Percentiles rank a stretch among this genome's conserved stretches.
phyloP scores from a whole-genome alignment of 1,140 invertebrate genomes.

The Lutraria rhynchaena region DNA sequence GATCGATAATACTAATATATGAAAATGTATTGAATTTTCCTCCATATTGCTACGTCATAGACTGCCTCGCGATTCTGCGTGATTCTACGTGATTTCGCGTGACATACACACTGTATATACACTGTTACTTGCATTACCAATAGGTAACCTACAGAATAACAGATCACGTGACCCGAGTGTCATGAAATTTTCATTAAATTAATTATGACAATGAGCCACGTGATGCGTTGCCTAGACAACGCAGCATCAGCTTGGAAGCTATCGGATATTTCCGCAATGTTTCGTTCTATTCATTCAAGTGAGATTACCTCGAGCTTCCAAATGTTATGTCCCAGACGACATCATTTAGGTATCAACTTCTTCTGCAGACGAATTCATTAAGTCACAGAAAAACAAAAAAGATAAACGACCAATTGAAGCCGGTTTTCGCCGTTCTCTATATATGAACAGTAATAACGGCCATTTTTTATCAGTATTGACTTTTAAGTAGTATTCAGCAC shows the following conservation, averaged over 20 bases:
- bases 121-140: conserved; percentile 36
- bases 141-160: conserved; percentile 42
- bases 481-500: too few species aligned
- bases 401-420: neutral
- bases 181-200: conserved; percentile 64
- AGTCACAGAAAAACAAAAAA: conserved; percentile 33
- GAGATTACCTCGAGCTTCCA: conserved; percentile 31
- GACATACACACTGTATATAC: conserved; percentile 32
- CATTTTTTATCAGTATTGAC: too few species aligned
- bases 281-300: conserved; percentile 42
- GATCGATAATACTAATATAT: conserved; percentile 55
- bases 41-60: conserved; percentile 47
- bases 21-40: conserved; percentile 55
- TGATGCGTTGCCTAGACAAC: conserved; percentile 54
- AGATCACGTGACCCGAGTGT: conserved; percentile 50
- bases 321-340: conserved; percentile 23
- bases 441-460: too few species aligned
- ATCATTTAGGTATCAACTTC: conserved; percentile 37
- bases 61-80: conserved; percentile 7
- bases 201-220: conserved; percentile 60
- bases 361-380: conserved; percentile 36
- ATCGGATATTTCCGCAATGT: conserved; percentile 49
- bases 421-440: too few species aligned
- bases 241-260: conserved; percentile 49
- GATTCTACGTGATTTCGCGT: conserved; percentile 17